Conservation (phyloP, 2,797 vertebrate species). For the Sphenodon punctatus region DNA sequence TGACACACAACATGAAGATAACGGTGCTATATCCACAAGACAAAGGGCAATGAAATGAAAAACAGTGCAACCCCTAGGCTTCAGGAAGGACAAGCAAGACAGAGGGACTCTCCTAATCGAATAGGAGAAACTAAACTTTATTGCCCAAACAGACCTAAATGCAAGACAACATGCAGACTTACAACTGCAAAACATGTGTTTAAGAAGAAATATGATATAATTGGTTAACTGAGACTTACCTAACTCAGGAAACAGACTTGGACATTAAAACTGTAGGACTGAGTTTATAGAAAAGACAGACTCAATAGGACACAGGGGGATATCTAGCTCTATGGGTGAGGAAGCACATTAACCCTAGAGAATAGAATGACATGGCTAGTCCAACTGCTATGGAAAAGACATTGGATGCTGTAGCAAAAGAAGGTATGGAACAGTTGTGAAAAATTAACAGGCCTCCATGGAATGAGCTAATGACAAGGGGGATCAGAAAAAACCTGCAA, state of each 20-base stretch:
- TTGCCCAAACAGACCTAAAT: constrained; percentile 52
- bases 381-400: constrained; percentile 52
- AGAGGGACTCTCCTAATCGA: background rate
- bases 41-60: background rate
- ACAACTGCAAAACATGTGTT: constrained; percentile 53
- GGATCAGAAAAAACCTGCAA: constrained; percentile 51
- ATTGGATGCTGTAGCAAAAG: constrained; percentile 31
- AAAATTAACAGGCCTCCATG: constrained; percentile 58
- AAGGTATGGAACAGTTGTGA: constrained; percentile 46
- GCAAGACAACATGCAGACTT: constrained; percentile 44
- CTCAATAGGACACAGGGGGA: constrained; percentile 67
- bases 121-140: constrained; percentile 52
- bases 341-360: constrained; percentile 37
- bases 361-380: constrained; percentile 55
- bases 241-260: constrained; percentile 75
- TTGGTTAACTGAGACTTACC: constrained; percentile 67
- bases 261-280: constrained; percentile 76
- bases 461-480: constrained; percentile 47
- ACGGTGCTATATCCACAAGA: background rate
- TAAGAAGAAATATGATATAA: constrained; percentile 76
- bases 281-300: constrained; percentile 74
- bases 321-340: constrained; percentile 60
- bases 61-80: background rate
- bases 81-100: background rate
- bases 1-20: background rate